Evolutionary conservation across 2,113 vertebrate genomes (phyloP).

Genomic region (Pygoscelis adeliae): DNA sequence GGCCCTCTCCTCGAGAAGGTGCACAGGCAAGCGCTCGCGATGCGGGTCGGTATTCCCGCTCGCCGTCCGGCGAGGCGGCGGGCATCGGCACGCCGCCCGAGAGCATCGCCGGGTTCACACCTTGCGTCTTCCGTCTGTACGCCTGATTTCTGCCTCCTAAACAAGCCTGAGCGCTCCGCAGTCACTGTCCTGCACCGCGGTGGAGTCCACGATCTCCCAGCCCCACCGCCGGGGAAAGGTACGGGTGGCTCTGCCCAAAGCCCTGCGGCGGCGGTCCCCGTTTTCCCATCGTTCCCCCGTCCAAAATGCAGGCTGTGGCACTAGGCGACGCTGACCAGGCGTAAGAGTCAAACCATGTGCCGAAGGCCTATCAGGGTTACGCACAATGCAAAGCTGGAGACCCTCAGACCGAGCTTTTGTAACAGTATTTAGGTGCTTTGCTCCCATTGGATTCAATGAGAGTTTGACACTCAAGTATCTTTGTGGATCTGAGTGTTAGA

Average conservation of each 20-base stretch:
- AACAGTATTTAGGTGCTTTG: fast-evolving
- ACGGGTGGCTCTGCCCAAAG: not conserved
- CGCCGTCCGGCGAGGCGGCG: not conserved
- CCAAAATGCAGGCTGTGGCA: fast-evolving
- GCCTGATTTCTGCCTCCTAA: fast-evolving
- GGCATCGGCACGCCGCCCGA: fast-evolving
- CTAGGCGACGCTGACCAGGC: fast-evolving
- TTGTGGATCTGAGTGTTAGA: not conserved
- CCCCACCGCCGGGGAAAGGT: not conserved
- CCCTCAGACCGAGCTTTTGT: fast-evolving
- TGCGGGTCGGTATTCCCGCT: not conserved
- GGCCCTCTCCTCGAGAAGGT: no score
- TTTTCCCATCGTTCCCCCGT: fast-evolving
- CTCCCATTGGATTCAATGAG: not conserved
- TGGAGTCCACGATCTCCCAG: fast-evolving
- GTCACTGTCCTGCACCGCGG: fast-evolving
- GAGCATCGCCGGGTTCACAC: not conserved
- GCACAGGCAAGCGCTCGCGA: fast-evolving
- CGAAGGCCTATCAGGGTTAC: fast-evolving
- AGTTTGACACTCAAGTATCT: not conserved
- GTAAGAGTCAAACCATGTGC: fast-evolving
- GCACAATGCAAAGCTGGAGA: not conserved
- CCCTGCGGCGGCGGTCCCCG: fast-evolving
- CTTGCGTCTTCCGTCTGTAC: fast-evolving
- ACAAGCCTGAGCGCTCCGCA: fast-evolving